Conservation (phyloP, 2,797 vertebrate genomes). For the Prunella strophiata region DNA sequence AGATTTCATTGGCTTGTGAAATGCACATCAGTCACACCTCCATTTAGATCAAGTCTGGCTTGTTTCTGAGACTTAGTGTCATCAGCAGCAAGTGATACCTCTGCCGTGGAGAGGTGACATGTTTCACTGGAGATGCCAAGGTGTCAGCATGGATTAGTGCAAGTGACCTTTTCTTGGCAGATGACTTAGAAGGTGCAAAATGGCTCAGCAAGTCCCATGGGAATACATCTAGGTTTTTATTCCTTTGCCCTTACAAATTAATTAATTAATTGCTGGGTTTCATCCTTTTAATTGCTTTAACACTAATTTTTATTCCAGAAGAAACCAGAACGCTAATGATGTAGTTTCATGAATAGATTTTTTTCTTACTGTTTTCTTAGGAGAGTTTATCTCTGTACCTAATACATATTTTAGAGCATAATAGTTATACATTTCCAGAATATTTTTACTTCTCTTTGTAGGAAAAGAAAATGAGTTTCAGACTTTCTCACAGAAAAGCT, state of each 20-base stretch:
- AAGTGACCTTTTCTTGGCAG: constrained; percentile 25
- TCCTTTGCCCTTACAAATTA: neutral
- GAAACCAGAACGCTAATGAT: neutral
- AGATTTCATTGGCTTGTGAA: constrained; percentile 47
- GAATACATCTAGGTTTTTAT: neutral
- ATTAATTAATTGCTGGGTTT: neutral
- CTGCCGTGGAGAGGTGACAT: constrained; percentile 3
- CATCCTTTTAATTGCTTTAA: neutral
- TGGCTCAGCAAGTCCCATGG: neutral
- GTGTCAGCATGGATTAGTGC: constrained; percentile 3
- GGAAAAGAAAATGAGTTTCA: neutral
- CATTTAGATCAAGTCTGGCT: neutral
- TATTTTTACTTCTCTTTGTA: neutral
- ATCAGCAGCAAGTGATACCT: constrained; percentile 30
- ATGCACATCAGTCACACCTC: constrained; percentile 48
- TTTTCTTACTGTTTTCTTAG: neutral
- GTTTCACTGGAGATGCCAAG: constrained; percentile 22
- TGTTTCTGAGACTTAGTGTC: constrained; percentile 52
- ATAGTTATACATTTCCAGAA: neutral
- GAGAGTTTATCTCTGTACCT: neutral
- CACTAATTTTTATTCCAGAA: neutral
- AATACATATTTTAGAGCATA: neutral
- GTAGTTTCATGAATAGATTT: neutral
- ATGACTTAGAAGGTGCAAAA: neutral
- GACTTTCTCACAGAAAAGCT: neutral